Evolutionary conservation across 2,888 invertebrate species (phyloP).

Genomic region (Agonopterix alstromeriana): DNA sequence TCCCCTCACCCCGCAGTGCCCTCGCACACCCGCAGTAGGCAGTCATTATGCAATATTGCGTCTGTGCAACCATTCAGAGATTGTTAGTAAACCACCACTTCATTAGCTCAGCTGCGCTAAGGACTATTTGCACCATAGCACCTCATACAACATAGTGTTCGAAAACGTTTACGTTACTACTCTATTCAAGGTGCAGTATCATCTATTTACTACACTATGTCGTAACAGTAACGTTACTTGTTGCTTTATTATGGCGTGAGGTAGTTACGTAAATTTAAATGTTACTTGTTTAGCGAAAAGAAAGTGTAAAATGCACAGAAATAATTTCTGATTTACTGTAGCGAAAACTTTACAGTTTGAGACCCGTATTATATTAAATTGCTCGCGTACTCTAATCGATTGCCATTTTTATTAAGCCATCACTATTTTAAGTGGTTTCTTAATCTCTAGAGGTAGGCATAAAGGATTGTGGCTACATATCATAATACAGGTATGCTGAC

Average conservation of each 20-base stretch:
- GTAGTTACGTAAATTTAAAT: conserved; percentile 5
- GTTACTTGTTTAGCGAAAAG: conserved; percentile 7
- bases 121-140: conserved; percentile 14
- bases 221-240: conserved; percentile 3
- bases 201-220: conserved; percentile 1
- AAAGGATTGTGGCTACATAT: too few species aligned
- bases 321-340: neutral
- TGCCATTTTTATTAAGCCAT: too few species aligned
- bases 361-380: too few species aligned
- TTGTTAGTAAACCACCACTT: conserved; percentile 28
- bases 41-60: conserved; percentile 30
- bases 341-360: neutral
- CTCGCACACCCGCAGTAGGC: conserved; percentile 16
- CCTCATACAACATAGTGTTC: neutral
- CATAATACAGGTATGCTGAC: too few species aligned
- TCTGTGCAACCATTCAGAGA: conserved; percentile 21
- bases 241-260: conserved; percentile 10
- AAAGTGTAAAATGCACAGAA: conserved; percentile 7
- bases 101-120: conserved; percentile 30
- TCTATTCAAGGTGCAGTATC: neutral
- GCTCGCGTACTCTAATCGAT: too few species aligned
- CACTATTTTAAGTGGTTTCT: too few species aligned
- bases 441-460: too few species aligned
- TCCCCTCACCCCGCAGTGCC: conserved; percentile 8
- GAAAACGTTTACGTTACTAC: too few species aligned